Evolutionary conservation across 2,797 vertebrate species (phyloP).

Genomic region (Cyprinella venusta): DNA sequence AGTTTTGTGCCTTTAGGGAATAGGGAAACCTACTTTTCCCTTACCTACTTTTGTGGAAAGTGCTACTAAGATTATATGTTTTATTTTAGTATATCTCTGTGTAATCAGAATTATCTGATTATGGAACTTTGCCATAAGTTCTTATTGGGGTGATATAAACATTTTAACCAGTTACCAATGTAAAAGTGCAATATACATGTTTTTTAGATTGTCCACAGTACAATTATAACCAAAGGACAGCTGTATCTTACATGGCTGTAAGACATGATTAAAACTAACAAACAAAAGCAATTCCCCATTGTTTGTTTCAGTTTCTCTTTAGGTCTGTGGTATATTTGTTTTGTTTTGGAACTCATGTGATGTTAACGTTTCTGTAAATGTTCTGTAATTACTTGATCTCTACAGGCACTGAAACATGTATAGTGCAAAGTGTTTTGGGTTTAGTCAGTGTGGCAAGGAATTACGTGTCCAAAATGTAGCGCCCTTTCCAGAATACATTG

Average conservation of each 20-base stretch:
- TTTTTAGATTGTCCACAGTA: constrained; percentile 63
- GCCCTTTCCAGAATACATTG: constrained; percentile 11
- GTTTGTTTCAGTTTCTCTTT: constrained; percentile 2
- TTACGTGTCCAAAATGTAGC: constrained; percentile 24
- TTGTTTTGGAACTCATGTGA: not conserved
- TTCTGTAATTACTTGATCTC: not conserved
- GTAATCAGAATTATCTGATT: not conserved
- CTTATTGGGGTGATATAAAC: constrained; percentile 5
- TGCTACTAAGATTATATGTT: not conserved
- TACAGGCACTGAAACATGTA: not conserved
- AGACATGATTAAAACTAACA: constrained; percentile 56
- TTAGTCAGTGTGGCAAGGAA: not conserved
- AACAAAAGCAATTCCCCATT: constrained; percentile 57
- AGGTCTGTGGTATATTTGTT: not conserved
- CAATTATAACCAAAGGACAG: constrained; percentile 64
- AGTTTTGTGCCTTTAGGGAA: not conserved
- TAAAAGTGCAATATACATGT: constrained; percentile 59
- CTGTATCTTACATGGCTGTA: constrained; percentile 48
- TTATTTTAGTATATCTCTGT: constrained; percentile 15
- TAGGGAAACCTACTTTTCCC: not conserved
- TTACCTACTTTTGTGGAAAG: not conserved
- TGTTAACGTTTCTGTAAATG: not conserved
- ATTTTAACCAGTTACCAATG: not conserved
- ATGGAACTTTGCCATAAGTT: not conserved
- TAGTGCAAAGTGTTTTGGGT: not conserved